phyloP scores from a whole-genome alignment of 2,888 invertebrate species.

The Vanessa cardui region DNA sequence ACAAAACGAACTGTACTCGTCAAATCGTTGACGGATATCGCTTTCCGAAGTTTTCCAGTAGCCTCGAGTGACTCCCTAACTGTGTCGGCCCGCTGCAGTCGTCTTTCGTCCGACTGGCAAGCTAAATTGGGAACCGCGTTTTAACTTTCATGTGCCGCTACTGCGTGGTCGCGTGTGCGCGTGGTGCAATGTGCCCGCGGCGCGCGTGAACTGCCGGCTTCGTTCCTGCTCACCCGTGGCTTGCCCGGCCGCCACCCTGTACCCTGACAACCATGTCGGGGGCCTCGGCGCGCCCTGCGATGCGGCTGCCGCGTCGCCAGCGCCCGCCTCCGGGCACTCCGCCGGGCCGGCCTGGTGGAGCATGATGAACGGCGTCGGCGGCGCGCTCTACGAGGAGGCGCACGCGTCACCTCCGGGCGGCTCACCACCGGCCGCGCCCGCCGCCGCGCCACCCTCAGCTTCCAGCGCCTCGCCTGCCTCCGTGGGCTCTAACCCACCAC shows the following conservation, averaged over 20 bases:
- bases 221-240: slow-evolving; percentile 86
- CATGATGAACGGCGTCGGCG: slow-evolving; percentile 91
- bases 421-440: slow-evolving; percentile 86
- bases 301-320: slow-evolving; percentile 87
- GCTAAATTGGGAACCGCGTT: slow-evolving; percentile 81
- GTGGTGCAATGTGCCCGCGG: slow-evolving; percentile 81
- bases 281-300: slow-evolving; percentile 87
- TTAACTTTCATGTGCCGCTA: slow-evolving; percentile 81
- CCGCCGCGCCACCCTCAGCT: slow-evolving; percentile 84
- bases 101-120: slow-evolving; percentile 67
- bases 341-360: slow-evolving; percentile 93
- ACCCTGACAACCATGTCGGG: slow-evolving; percentile 89
- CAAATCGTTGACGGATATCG: slow-evolving; percentile 36
- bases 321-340: slow-evolving; percentile 92
- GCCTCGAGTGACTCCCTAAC: slow-evolving; percentile 21
- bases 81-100: slow-evolving; percentile 53
- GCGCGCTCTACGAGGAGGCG: slow-evolving; percentile 89
- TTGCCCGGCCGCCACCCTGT: slow-evolving; percentile 92
- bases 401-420: slow-evolving; percentile 83
- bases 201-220: slow-evolving; percentile 78
- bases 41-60: slow-evolving; percentile 39
- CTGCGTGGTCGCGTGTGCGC: slow-evolving; percentile 76
- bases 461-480: slow-evolving; percentile 83
- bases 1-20: slow-evolving; percentile 34
- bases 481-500: slow-evolving; percentile 87